phyloP scores from a whole-genome alignment of 2,113 vertebrate species.

The Haemorhous mexicanus region DNA sequence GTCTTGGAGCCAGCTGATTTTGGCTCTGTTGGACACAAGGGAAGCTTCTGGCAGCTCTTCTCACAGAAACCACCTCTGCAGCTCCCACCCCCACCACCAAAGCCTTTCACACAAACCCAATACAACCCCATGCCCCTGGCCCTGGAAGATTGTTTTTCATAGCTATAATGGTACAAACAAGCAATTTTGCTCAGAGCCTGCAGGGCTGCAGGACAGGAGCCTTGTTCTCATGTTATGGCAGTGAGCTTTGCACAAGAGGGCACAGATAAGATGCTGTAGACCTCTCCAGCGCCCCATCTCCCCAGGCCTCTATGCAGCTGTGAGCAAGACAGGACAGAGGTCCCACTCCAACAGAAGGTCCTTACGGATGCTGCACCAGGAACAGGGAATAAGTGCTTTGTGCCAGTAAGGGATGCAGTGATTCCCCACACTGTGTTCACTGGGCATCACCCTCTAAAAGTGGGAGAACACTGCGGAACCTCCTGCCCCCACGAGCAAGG shows the following conservation, averaged over 20 bases:
- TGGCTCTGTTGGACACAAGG: accelerated
- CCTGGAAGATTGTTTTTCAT: background rate
- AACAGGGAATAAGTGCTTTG: background rate
- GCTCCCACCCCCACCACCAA: background rate
- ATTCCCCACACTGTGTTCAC: background rate
- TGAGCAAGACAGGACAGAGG: background rate
- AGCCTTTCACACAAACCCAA: background rate
- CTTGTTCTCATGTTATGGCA: background rate
- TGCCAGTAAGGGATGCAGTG: accelerated
- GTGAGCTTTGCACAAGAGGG: background rate
- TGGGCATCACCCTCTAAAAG: background rate
- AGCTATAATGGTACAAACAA: background rate
- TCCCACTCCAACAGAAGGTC: background rate
- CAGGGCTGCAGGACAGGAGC: background rate
- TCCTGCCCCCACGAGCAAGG: background rate
- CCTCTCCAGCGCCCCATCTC: background rate
- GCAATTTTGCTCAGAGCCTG: background rate
- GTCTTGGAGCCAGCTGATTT: background rate
- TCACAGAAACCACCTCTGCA: background rate
- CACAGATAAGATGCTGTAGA: background rate
- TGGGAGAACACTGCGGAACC: background rate
- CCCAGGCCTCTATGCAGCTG: background rate
- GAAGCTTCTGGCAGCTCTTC: background rate
- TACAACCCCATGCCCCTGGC: too few relatives aligned
- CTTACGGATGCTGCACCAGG: background rate